Conservation (phyloP, 2,888 invertebrate species). For the Drosophila longiperda region DNA sequence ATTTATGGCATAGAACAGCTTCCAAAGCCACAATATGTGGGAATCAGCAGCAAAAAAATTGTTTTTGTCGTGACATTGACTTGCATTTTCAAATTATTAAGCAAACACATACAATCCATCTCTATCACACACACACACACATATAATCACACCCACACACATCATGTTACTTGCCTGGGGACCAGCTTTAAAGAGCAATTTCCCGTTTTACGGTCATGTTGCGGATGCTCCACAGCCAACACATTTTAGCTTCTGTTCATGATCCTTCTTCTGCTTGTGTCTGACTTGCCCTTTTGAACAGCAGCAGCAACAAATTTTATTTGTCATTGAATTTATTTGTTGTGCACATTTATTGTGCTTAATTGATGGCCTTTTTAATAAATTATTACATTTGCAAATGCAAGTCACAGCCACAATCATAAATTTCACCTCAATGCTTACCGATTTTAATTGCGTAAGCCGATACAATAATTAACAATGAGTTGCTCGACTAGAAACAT, state of each 20-base stretch:
- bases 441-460: slow-evolving; percentile 29
- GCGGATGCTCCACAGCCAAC: slow-evolving; percentile 43
- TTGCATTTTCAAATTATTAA: slow-evolving; percentile 44
- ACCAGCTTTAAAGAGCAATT: slow-evolving; percentile 56
- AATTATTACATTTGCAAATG: slow-evolving; percentile 60
- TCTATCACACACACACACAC: slow-evolving; percentile 13
- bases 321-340: slow-evolving; percentile 43
- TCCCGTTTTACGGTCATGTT: slow-evolving; percentile 51
- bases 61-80: slow-evolving; percentile 39
- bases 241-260: background rate
- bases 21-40: slow-evolving; percentile 10
- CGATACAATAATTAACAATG: slow-evolving; percentile 5
- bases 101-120: slow-evolving; percentile 12
- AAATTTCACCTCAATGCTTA: slow-evolving; percentile 24
- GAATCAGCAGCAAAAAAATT: slow-evolving; percentile 24
- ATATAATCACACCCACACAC: background rate
- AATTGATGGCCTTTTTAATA: slow-evolving; percentile 70
- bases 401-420: slow-evolving; percentile 55
- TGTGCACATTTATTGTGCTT: slow-evolving; percentile 35
- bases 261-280: background rate
- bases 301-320: slow-evolving; percentile 14
- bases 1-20: slow-evolving; percentile 44
- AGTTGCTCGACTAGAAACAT: background rate
- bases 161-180: slow-evolving; percentile 9
- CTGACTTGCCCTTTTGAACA: slow-evolving; percentile 31